phyloP scores from a whole-genome alignment of 2,888 invertebrate genomes.

The Agonopterix arenella region DNA sequence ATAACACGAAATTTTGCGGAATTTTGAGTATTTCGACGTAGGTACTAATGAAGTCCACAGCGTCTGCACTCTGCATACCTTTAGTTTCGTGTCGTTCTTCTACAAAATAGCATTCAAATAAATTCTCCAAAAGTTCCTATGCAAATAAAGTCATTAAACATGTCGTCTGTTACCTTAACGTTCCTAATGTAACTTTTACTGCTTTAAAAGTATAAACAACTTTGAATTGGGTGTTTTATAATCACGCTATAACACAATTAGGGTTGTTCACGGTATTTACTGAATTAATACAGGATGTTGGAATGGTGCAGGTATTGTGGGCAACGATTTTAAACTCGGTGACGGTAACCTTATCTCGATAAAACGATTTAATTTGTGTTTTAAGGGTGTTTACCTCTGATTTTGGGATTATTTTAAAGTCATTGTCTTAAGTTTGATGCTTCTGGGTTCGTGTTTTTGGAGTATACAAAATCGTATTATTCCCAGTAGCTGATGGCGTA shows the following conservation, averaged over 20 bases:
- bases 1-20: too few species aligned
- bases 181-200: constrained; percentile 17
- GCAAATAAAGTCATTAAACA: constrained; percentile 26
- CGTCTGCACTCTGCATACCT: too few species aligned
- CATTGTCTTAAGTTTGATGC: too few species aligned
- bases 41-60: too few species aligned
- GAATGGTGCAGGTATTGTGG: constrained; percentile 12
- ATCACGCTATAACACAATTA: constrained; percentile 65
- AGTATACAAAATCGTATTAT: too few species aligned
- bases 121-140: constrained; percentile 8
- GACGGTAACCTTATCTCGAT: constrained; percentile 10
- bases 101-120: too few species aligned
- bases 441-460: too few species aligned
- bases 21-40: too few species aligned
- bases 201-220: constrained; percentile 33
- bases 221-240: constrained; percentile 41
- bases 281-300: constrained; percentile 53
- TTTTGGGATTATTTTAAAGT: too few species aligned
- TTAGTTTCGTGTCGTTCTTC: too few species aligned
- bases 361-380: neutral
- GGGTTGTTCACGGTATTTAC: constrained; percentile 30
- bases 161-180: constrained; percentile 17
- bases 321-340: constrained; percentile 3
- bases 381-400: too few species aligned
- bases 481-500: too few species aligned